phyloP scores from a whole-genome alignment of 2,888 invertebrate species.

The Hypena proboscidalis region DNA sequence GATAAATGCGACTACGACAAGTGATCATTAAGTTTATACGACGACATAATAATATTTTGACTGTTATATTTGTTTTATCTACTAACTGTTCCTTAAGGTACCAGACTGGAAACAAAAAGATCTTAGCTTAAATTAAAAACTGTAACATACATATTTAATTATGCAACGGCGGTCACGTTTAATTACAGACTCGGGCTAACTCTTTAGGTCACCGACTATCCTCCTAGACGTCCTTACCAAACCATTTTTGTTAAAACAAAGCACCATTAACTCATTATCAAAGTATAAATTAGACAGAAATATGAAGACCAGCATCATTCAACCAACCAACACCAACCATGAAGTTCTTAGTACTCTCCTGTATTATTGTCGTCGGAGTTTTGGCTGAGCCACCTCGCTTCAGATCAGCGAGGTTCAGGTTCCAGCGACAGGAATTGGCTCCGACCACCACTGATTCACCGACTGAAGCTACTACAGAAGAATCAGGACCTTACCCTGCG shows the following conservation, averaged over 20 bases:
- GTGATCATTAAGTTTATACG: too few species aligned
- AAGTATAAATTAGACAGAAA: constrained; percentile 58
- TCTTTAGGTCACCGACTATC: constrained; percentile 51
- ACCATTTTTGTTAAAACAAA: constrained; percentile 73
- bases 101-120: too few species aligned
- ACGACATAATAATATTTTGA: too few species aligned
- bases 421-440: constrained; percentile 74
- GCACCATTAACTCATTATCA: constrained; percentile 60
- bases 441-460: constrained; percentile 75
- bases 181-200: too few species aligned
- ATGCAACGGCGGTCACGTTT: too few species aligned
- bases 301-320: constrained; percentile 52
- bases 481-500: constrained; percentile 62
- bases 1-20: too few species aligned
- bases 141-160: too few species aligned
- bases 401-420: constrained; percentile 75
- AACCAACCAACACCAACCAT: constrained; percentile 52
- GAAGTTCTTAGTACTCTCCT: constrained; percentile 66
- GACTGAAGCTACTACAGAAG: constrained; percentile 66
- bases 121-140: too few species aligned
- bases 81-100: too few species aligned
- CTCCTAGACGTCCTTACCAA: constrained; percentile 56
- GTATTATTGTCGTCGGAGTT: constrained; percentile 56
- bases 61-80: too few species aligned
- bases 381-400: constrained; percentile 78